Conservation (phyloP, 2,888 invertebrate genomes). For the Tryphoninae sp. region DNA sequence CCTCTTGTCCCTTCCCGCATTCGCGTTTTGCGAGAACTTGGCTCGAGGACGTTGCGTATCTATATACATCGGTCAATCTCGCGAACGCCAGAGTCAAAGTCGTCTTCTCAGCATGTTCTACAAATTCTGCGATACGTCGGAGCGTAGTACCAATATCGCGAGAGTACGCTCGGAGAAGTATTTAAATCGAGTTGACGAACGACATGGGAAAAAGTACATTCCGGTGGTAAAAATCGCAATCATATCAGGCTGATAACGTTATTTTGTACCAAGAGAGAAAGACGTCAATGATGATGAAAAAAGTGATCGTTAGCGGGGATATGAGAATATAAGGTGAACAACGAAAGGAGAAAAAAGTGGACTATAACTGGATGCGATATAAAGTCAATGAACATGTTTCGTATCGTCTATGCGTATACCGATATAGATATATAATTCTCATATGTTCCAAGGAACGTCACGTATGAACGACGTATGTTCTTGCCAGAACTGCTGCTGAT, state of each 20-base stretch:
- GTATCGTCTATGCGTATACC: background rate
- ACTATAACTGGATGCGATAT: background rate
- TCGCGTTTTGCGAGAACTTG: too few species aligned
- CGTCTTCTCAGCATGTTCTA: background rate
- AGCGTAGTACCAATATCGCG: background rate
- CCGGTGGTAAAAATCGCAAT: background rate
- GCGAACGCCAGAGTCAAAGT: background rate
- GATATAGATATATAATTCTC: background rate
- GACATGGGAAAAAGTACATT: background rate
- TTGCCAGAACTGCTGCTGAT: too few species aligned
- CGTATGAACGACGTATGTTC: too few species aligned
- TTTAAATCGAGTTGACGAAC: slow-evolving; percentile 1
- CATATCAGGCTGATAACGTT: slow-evolving; percentile 10
- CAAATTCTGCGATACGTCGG: background rate
- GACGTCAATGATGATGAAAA: background rate
- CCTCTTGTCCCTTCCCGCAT: too few species aligned
- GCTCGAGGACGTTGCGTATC: background rate
- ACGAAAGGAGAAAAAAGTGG: background rate
- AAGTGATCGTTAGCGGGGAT: background rate
- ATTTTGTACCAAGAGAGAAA: background rate
- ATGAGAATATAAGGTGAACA: background rate
- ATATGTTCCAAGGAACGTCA: too few species aligned
- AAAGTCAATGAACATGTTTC: background rate
- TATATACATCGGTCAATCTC: background rate
- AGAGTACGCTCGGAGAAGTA: background rate